Base-by-base conservation (phyloP, 1,140 invertebrate genomes). In the Drosophila lacteicornis region DNA sequence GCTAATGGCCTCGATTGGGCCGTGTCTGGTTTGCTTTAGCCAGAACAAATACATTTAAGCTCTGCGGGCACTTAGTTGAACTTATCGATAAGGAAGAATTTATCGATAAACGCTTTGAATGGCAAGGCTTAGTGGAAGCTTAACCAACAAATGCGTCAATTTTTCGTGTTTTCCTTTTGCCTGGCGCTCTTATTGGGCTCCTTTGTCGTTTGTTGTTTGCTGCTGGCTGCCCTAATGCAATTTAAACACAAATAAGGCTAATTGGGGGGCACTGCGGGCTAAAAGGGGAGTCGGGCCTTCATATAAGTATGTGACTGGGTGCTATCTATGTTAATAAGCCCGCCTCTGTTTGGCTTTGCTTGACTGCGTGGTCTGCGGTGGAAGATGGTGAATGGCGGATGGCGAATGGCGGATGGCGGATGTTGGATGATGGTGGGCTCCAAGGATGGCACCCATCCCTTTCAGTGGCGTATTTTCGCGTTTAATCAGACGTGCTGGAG, bases 241-340 rank as follows among this genome's bases (percentile, higher is more conserved):
- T 85, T 86, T 86, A 86, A 86, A 86, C 83, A 86, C 83, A 86
- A 86, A 86, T 82, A 82, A 63, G 75, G 79, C 83, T 86, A 86
- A 86, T 86, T 86, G 82, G 68, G 78, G 77, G 63, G 58, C 62
- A 55, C 53, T 55, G 38, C 33, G 42, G 63, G 42, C 43, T 45
- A 61, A 42, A 36, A 22, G 17, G 27, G 50, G 46, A 19, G 51
- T 38, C n/a, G 47, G 56, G 45, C 30, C 17, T 57, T 40, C 63
- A 49, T 53, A 57, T 57, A 56, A 60, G 67, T 66, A 56, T 51
- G 50, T 56, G 61, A 17, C 57, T 63, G 62, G 45, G 36, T 84
- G 77, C 75, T 80, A 79, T 85, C 60, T 84, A 79, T 85, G 82
- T 80, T 85, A 84, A 85, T 85, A 84, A 85, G 77, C 82, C 58